Conservation (phyloP, 2,797 vertebrate species). For the Columba guinea region DNA sequence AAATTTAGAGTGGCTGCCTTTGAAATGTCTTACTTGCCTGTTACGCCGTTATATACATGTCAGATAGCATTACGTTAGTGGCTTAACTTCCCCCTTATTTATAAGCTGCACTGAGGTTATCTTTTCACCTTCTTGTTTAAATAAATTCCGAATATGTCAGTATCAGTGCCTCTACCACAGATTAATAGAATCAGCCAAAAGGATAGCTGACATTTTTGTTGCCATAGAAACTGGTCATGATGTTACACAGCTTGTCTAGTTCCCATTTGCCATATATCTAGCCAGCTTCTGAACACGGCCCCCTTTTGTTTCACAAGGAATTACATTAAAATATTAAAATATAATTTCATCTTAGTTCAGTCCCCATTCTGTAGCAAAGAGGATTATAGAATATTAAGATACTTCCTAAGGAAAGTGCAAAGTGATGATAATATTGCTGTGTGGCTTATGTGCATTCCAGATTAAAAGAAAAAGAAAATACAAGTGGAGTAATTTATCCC, state of each 20-base stretch:
- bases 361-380: slow-evolving; percentile 69
- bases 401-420: slow-evolving; percentile 68
- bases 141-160: slow-evolving; percentile 76
- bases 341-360: slow-evolving; percentile 74
- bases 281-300: slow-evolving; percentile 70
- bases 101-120: slow-evolving; percentile 67
- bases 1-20: not conserved
- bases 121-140: slow-evolving; percentile 77
- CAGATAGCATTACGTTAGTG: slow-evolving; percentile 30
- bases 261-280: slow-evolving; percentile 77
- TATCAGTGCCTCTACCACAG: slow-evolving; percentile 75
- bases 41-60: not conserved
- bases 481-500: slow-evolving; percentile 65
- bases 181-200: slow-evolving; percentile 81
- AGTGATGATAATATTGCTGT: slow-evolving; percentile 61
- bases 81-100: slow-evolving; percentile 66
- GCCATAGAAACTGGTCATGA: slow-evolving; percentile 83
- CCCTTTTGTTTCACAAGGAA: slow-evolving; percentile 80
- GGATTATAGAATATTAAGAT: slow-evolving; percentile 75
- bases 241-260: slow-evolving; percentile 77
- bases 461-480: slow-evolving; percentile 59
- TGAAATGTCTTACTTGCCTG: not conserved
- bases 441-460: slow-evolving; percentile 49
- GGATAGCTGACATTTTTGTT: slow-evolving; percentile 86
- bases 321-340: slow-evolving; percentile 78